Evolutionary conservation across 2,797 vertebrate genomes (phyloP).

Genomic region (Semotilus atromaculatus): DNA sequence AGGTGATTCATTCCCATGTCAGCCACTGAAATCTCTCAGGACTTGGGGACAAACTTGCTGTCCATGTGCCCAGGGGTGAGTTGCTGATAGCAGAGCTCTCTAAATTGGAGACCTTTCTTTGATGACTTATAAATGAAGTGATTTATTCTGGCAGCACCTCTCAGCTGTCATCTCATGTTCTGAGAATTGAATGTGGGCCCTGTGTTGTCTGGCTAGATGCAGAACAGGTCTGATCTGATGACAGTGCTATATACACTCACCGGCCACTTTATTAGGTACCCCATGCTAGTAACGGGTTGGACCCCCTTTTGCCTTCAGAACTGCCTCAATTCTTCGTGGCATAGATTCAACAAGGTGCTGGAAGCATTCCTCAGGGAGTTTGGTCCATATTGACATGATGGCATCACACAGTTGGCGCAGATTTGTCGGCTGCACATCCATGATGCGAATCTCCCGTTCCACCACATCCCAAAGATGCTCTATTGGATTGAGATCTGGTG

Average conservation of each 20-base stretch:
- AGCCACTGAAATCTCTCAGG: slow-evolving; percentile 3
- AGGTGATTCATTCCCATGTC: slow-evolving; percentile 33
- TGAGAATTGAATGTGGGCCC: not conserved
- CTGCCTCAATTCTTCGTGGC: no score
- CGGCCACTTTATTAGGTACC: no score
- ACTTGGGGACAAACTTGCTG: slow-evolving; percentile 39
- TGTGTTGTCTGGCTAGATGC: slow-evolving; percentile 9
- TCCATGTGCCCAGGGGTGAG: slow-evolving; percentile 37
- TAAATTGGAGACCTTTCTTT: slow-evolving; percentile 46
- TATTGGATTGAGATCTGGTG: no score
- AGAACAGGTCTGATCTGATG: not conserved
- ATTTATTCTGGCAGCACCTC: slow-evolving; percentile 41
- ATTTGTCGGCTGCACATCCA: no score
- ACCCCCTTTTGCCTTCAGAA: no score
- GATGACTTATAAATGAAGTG: slow-evolving; percentile 49
- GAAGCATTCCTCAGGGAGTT: no score
- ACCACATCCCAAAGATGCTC: no score
- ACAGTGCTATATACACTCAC: not conserved
- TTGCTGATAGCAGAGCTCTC: slow-evolving; percentile 24
- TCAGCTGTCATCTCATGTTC: slow-evolving; percentile 5
- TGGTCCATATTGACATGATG: no score
- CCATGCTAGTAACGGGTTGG: no score
- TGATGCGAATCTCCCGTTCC: no score
- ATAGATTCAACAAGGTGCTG: no score
- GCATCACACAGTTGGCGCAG: no score